Percentiles rank a stretch among this genome's conserved stretches.
Evolutionary conservation across 2,113 vertebrate genomes (phyloP).

Genomic region (Condylura cristata): DNA sequence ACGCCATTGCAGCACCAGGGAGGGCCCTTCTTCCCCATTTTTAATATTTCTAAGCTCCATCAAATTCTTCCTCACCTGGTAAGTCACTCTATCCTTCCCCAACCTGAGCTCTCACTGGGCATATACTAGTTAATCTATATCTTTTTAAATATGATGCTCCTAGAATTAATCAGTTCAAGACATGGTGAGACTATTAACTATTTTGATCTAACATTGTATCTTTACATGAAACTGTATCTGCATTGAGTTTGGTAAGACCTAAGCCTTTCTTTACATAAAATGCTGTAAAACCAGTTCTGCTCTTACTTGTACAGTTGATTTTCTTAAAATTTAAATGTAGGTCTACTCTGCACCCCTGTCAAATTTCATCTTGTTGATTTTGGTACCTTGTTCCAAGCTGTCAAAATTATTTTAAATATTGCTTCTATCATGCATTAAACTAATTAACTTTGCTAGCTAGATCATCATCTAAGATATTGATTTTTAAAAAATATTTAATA

Average conservation of each 20-base stretch:
- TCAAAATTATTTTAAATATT: constrained; percentile 36
- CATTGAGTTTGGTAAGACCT: not conserved
- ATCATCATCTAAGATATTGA: not conserved
- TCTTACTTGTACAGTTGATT: not conserved
- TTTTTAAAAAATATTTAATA: not conserved
- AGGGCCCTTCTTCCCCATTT: not conserved
- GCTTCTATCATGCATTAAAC: not conserved
- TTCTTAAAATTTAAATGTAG: constrained; percentile 1
- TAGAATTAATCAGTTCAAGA: not conserved
- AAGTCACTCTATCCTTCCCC: not conserved
- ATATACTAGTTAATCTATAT: not conserved
- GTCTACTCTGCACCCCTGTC: constrained; percentile 28
- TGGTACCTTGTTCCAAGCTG: constrained; percentile 24
- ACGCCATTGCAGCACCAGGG: too few species aligned
- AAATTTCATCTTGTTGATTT: constrained; percentile 55
- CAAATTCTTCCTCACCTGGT: not conserved
- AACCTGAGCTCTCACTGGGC: not conserved
- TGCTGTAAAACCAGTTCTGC: constrained; percentile 22
- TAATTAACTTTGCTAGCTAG: constrained; percentile 3
- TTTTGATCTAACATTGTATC: not conserved
- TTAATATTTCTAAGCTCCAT: not conserved
- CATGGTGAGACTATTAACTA: not conserved
- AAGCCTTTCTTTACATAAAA: constrained; percentile 34
- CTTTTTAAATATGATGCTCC: not conserved
- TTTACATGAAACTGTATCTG: constrained; percentile 17